Evolutionary conservation across 2,113 vertebrate genomes (phyloP).

Genomic region (Plecturocebus donacophilus): DNA sequence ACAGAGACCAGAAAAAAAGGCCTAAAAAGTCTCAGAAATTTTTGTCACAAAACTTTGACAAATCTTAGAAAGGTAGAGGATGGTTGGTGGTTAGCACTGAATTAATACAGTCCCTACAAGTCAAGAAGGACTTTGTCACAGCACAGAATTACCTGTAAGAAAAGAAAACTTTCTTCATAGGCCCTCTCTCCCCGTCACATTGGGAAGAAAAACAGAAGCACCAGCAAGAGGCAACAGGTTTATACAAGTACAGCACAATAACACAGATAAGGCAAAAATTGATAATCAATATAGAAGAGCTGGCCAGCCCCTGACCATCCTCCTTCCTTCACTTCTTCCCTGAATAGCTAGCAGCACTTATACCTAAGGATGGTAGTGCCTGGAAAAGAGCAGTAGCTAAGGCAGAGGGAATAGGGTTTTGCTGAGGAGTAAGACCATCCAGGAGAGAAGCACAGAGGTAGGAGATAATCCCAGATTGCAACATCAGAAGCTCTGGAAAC

Average conservation of each 20-base stretch:
- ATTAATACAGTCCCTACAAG: background rate
- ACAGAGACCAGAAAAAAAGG: background rate
- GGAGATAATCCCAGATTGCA: background rate
- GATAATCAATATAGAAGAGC: background rate
- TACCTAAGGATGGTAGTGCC: background rate
- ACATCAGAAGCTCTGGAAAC: background rate
- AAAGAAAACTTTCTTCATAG: background rate
- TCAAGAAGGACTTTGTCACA: background rate
- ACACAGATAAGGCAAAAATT: background rate
- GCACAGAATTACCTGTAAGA: background rate
- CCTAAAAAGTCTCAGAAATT: background rate
- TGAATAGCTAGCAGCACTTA: background rate
- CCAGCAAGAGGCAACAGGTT: background rate
- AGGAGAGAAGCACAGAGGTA: background rate
- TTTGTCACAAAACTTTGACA: slow-evolving; percentile 40
- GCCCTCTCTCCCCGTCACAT: background rate
- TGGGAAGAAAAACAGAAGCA: background rate
- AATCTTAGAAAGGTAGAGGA: background rate
- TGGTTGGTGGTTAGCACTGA: background rate
- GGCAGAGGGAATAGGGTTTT: background rate
- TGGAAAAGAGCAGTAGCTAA: background rate
- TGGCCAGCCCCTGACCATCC: background rate
- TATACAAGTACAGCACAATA: background rate
- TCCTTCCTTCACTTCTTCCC: background rate
- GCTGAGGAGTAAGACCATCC: background rate